A percentile compares a stretch with the other conserved stretches of the same genome.
These are phyloP conservation scores for Mya arenaria DNA, from an alignment of 1,140 invertebrate genomes.

Conservation along the genomic window DNA sequence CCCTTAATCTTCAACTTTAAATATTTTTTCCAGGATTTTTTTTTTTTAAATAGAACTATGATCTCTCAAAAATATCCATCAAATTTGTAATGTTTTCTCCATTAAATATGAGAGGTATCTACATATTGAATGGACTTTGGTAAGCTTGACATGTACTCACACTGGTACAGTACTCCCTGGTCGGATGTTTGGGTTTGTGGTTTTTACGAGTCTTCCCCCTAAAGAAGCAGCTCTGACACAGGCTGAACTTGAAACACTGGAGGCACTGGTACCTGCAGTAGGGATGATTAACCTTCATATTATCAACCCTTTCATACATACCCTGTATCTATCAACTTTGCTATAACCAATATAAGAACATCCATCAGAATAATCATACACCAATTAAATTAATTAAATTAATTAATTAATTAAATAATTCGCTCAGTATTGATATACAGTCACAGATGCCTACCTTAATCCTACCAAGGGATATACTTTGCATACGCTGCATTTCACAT, in stretches of 20 bases:
- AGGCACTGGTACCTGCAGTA: slow-evolving; percentile 94
- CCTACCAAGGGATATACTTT: slow-evolving; percentile 98
- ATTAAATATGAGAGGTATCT: no score
- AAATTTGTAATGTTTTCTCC: no score
- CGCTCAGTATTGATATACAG: no score
- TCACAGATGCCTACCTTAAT: slow-evolving; percentile 91
- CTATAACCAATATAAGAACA: background rate
- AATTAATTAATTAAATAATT: background rate
- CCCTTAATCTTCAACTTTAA: no score
- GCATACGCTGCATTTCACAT: slow-evolving; percentile 99
- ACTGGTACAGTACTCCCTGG: slow-evolving; percentile 99
- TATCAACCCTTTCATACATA: no score
- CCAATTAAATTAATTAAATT: background rate
- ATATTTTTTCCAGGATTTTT: background rate
- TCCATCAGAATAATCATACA: slow-evolving; percentile 18
- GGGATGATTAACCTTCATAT: background rate
- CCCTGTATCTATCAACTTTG: no score
- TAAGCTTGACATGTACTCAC: no score
- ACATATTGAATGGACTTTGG: no score
- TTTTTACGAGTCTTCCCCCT: slow-evolving; percentile 96
- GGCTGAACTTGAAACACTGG: slow-evolving; percentile 99
- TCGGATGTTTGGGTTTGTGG: slow-evolving; percentile 98
- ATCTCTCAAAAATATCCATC: no score
- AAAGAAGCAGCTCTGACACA: slow-evolving; percentile 99
- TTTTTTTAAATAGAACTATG: background rate